Evolutionary conservation across 2,113 vertebrate genomes (phyloP).

Genomic region (Archilochus colubris): DNA sequence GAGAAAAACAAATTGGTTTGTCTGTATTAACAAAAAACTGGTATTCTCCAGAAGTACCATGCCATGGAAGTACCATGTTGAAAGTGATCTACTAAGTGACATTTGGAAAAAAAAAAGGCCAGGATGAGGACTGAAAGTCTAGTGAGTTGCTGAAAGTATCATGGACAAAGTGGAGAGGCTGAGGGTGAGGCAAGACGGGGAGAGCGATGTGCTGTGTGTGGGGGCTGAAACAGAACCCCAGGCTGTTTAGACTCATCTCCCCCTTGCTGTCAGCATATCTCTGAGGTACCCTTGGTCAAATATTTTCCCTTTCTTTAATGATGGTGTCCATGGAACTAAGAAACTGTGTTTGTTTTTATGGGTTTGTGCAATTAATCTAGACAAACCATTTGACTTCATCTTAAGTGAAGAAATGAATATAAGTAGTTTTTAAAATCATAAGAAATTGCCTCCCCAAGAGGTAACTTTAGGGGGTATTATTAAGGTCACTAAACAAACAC

Average conservation of each 20-base stretch:
- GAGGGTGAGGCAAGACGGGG: not conserved
- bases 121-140: not conserved
- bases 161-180: not conserved
- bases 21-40: not conserved
- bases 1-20: conserved; percentile 54
- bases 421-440: not conserved
- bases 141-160: not conserved
- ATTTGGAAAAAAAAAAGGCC: not conserved
- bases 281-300: not conserved
- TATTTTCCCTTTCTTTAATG: not conserved
- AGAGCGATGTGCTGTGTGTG: not conserved
- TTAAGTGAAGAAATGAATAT: not conserved
- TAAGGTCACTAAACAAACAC: not conserved
- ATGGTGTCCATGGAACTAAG: not conserved
- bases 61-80: not conserved
- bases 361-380: not conserved
- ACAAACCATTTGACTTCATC: not conserved
- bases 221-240: not conserved
- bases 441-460: not conserved
- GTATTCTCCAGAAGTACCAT: not conserved
- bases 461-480: not conserved
- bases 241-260: not conserved
- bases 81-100: not conserved
- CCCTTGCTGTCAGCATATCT: not conserved
- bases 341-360: not conserved